phyloP scores from a whole-genome alignment of 2,888 invertebrate species.

The Netelia inedita region DNA sequence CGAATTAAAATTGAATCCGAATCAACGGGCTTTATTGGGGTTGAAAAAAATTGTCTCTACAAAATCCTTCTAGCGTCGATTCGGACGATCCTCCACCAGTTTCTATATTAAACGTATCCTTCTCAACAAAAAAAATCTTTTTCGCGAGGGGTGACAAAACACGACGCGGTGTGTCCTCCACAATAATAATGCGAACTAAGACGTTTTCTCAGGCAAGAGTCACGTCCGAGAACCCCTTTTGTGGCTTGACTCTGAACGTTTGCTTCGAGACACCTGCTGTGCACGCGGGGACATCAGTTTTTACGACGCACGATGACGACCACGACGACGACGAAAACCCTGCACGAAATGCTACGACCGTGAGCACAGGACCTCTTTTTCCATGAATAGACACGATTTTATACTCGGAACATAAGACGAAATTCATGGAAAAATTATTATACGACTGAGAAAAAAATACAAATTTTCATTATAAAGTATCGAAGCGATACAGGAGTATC shows the following conservation, averaged over 20 bases:
- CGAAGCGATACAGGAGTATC: no score
- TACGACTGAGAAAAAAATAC: no score
- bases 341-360: conserved; percentile 29
- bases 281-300: conserved; percentile 55
- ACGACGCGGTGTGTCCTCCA: conserved; percentile 4
- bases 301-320: conserved; percentile 53
- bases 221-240: conserved; percentile 66
- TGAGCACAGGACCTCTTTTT: not conserved
- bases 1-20: conserved; percentile 27
- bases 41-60: not conserved
- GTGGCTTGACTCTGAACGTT: conserved; percentile 65
- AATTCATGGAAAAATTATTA: no score
- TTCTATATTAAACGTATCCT: not conserved
- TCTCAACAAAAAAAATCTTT: conserved; percentile 30
- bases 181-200: conserved; percentile 63
- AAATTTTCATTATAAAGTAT: no score
- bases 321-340: not conserved
- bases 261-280: conserved; percentile 66
- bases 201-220: conserved; percentile 66
- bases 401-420: no score
- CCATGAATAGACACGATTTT: not conserved
- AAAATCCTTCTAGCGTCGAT: no score
- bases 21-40: no score
- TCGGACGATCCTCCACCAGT: no score
- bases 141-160: conserved; percentile 26